Evolutionary conservation across 2,888 invertebrate species (phyloP), one percentile per base, ranked within the genome.

Genomic region (Thymelicus acteon): DNA sequence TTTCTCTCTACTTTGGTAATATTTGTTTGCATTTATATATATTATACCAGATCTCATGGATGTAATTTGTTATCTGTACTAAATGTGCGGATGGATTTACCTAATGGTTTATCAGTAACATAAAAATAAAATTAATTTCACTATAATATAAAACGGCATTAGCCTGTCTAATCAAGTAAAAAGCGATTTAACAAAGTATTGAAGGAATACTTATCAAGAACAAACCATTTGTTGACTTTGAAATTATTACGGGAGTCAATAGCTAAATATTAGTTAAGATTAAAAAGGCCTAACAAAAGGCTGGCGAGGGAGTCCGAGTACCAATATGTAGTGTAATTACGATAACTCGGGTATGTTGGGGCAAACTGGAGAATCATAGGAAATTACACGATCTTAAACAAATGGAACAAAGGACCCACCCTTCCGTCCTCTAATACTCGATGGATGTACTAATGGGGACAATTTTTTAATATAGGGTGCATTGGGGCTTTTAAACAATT

Each of bases 331-430:
- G 89, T 90, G 88, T 87, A 90, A 90, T 91, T 88, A 89, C 86
- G 80, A 80, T 73, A 76, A 74, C 85, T 81, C 82, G 37, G 48
- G 66, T 66, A 66, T 52, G 52, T 69, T 63, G 84, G 84, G 80
- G 81, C 88, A 88, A 90, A 91, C 86, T 89, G 89, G 87, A 87
- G 87, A 90, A 86, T 91, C 90, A 86, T 87, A 88, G 90, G 83
- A 92, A 92, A 92, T 92, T 92, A 90, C 88, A 84, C 88, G 89
- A 91, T 88, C 88, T 87, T 83, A 88, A 91, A 90, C 88, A 90
- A 82, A 80, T 79, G 81, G 82, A 78, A 89, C 88, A 89, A 90
- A 82, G 77, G 85, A 49, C 24, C 75, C 87, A 70, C 70, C 89
- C 91, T 86, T 84, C 83, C 75, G 78, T 77, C 79, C 79, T 83